Base-by-base conservation (phyloP, 2,113 vertebrate species). In the Cisticola juncidis region DNA sequence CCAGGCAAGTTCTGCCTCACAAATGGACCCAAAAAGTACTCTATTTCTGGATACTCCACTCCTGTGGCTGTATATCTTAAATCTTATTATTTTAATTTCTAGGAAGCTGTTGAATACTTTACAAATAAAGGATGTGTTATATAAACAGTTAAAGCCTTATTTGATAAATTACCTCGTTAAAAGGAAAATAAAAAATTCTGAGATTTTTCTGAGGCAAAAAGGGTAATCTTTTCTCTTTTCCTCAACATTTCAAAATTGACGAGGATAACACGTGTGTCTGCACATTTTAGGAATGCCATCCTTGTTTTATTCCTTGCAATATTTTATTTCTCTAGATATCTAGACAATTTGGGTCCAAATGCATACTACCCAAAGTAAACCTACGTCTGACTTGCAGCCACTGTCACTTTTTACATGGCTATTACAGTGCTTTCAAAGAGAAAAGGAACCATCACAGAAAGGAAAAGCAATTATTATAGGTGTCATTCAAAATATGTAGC, bases 401-500 rank as follows among this genome's bases (percentile, higher is more conserved):
- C 33, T 71, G n/a, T 44, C 74, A 54, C 38, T 47, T 73, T 94
- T 85, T 78, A 74, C 14, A 20, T 4, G 8, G 24, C 60, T 78
- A 73, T 83, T 81, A 64, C 51, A 74, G n/a, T 50, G 36, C 40
- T 90, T 83, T 94, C 65, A 84, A 95, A 96, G 44, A 83, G 51
- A 78, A 71, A 25, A 90, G n/a, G n/a, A 90, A 92, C 72, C 33
- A 22, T n/a, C 31, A 74, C 5, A 74, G 56, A 42, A 84, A 96
- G 16, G 31, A 96, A 78, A 68, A 94, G 24, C 71, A 77, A 60
- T 76, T 77, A 54, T 47, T 56, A 24, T 5, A 78, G 20, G n/a
- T 86, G 31, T 61, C 40, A 85, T 54, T 70, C 26, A 62, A 78
- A 86, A 12, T 25, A 88, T 21, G 33, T 40, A 92, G 72, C 19